Conservation (phyloP, 1,140 invertebrate species). For the Scylla paramamosain region DNA sequence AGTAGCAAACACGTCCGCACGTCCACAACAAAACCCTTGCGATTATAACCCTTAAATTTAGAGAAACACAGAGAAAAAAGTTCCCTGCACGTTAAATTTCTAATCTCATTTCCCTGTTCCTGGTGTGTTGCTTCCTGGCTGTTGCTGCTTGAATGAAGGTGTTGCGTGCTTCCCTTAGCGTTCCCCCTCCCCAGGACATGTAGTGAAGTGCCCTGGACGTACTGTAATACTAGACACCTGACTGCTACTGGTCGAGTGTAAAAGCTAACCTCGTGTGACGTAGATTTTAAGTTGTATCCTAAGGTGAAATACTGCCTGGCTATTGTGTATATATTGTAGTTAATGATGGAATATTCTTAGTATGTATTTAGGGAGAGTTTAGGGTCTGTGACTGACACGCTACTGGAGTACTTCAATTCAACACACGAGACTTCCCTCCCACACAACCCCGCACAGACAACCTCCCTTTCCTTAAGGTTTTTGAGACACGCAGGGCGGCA, state of each 20-base stretch:
- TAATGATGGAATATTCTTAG: neutral
- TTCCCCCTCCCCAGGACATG: neutral
- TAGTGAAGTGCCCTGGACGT: neutral
- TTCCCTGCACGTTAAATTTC: neutral
- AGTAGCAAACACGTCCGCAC: neutral
- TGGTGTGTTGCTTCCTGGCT: neutral
- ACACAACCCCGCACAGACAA: slow-evolving; percentile 28
- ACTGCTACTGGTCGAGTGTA: neutral
- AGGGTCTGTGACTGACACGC: neutral
- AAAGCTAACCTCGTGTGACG: neutral
- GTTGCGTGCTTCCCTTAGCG: neutral
- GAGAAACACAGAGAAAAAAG: neutral
- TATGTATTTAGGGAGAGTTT: neutral
- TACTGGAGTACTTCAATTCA: neutral
- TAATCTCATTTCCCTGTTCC: neutral
- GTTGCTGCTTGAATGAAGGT: neutral
- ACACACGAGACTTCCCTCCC: neutral
- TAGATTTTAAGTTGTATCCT: neutral
- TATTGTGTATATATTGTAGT: neutral
- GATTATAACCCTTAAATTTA: neutral
- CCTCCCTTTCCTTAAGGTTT: neutral
- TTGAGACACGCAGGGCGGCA: neutral
- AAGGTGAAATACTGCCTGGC: neutral
- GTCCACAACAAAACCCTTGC: neutral
- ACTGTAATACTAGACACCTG: neutral